Base-by-base conservation (phyloP, 2,797 vertebrate species). In the Premnoplex brunnescens region DNA sequence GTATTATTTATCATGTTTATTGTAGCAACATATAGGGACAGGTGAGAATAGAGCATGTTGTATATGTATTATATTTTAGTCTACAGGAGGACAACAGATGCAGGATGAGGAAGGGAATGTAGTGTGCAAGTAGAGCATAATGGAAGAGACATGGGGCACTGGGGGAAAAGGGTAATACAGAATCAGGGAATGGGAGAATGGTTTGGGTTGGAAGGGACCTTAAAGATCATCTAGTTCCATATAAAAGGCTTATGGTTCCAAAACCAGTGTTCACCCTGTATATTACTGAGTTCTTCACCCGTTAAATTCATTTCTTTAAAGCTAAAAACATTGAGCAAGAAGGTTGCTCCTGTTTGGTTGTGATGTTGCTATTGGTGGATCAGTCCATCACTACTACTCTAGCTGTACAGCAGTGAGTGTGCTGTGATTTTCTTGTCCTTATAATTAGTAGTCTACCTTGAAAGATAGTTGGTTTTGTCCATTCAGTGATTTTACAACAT, bases 401-500 rank as follows among this genome's bases (percentile, higher is more conserved):
- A 71, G 2, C n/a, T 44, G 24, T 20, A 27, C 18, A 66, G 15
- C 10, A 62, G 28, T 56, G 12, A 59, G 10, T 64, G 63, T 39
- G 41, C 59, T 67, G 37, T 18, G 54, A 48, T 75, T 46, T 81
- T 73, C 49, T 71, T 49, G 17, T 26, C 34, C 46, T 88, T 62
- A 14, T 13, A 52, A 46, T 83, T 84, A 49, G 37, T 44, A 44
- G 26, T 55, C 60, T 83, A 23, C 49, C 21, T 75, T 32, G 43
- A 66, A 74, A 84, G 19, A 43, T 41, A n/a, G 2, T 26, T 60
- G 32, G 60, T 71, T 48, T 28, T 51, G 46, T 32, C 39, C 22
- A 19, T 62, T 48, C 76, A 48, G 51, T 74, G 37, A 5, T 85
- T 83, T 91, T 93, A 59, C 30, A 87, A 58, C 84, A 91, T 51